A percentile compares a stretch with the other conserved stretches of the same genome.
Evolutionary conservation across 1,140 invertebrate genomes (phyloP).

Genomic region (Parapsyche elsis): DNA sequence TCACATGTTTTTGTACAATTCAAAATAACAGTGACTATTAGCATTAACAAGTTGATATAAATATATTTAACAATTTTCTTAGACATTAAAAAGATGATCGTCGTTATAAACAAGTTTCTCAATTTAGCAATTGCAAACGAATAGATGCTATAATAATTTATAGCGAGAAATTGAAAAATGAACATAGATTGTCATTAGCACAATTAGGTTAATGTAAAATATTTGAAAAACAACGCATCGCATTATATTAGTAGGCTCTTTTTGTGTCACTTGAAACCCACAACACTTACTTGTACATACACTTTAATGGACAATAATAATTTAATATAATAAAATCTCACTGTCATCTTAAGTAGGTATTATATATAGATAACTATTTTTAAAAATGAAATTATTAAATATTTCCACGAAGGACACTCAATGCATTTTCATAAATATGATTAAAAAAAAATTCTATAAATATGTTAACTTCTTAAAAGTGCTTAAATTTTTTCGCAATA

Average conservation of each 20-base stretch:
- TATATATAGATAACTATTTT: conserved; percentile 6
- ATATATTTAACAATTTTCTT: conserved; percentile 7
- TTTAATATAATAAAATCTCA: conserved; percentile 21
- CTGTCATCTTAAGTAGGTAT: neutral
- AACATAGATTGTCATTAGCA: conserved; percentile 30
- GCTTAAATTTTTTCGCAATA: too few species aligned
- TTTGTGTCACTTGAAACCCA: neutral
- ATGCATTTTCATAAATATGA: too few species aligned
- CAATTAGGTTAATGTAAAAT: neutral
- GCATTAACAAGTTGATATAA: conserved; percentile 4
- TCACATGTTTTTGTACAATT: conserved; percentile 12
- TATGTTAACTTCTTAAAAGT: too few species aligned
- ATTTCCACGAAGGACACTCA: too few species aligned
- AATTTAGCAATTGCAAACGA: conserved; percentile 3
- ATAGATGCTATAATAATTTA: neutral
- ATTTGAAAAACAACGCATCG: neutral
- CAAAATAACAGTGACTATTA: conserved; percentile 6
- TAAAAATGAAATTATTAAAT: neutral
- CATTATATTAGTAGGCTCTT: conserved; percentile 1
- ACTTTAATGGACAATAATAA: neutral
- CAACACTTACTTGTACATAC: neutral
- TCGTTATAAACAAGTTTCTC: neutral
- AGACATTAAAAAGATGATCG: neutral
- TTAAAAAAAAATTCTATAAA: too few species aligned
- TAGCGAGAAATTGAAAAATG: neutral